These are phyloP conservation scores for Rhynchomys soricoides DNA, from an alignment of 2,113 vertebrate genomes.

Conservation along the genomic window DNA sequence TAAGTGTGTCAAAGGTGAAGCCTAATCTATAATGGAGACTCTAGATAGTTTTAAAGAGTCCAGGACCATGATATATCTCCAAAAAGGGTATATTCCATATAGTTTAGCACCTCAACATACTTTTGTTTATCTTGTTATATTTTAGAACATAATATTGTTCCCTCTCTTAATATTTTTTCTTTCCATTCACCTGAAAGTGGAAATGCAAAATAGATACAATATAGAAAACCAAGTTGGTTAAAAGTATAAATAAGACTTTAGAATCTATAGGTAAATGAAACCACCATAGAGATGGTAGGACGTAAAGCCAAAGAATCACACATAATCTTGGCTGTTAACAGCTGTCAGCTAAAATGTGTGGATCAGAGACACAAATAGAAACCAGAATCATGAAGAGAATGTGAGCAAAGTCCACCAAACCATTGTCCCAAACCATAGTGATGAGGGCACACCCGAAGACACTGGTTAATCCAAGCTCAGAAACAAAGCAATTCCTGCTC, in stretches of 20 bases:
- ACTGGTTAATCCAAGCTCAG: background rate
- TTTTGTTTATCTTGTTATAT: background rate
- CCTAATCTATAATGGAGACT: background rate
- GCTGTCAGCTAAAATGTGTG: background rate
- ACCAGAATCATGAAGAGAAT: background rate
- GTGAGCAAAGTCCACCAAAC: background rate
- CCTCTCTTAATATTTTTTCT: background rate
- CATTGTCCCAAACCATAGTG: background rate
- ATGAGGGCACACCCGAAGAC: background rate
- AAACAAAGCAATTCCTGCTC: background rate
- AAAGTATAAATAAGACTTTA: background rate
- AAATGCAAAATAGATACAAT: background rate
- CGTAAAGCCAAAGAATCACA: background rate
- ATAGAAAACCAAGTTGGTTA: background rate
- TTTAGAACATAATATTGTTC: background rate
- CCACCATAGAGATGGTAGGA: background rate
- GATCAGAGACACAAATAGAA: background rate
- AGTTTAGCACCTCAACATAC: background rate
- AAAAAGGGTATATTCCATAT: background rate
- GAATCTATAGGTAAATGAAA: background rate
- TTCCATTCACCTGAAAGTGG: background rate
- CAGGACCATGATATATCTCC: too few species aligned
- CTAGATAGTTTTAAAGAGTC: background rate
- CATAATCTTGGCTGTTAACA: background rate
- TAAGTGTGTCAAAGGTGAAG: background rate